Evolutionary conservation across 2,113 vertebrate species (phyloP).

Genomic region (Pseudorasbora parva): DNA sequence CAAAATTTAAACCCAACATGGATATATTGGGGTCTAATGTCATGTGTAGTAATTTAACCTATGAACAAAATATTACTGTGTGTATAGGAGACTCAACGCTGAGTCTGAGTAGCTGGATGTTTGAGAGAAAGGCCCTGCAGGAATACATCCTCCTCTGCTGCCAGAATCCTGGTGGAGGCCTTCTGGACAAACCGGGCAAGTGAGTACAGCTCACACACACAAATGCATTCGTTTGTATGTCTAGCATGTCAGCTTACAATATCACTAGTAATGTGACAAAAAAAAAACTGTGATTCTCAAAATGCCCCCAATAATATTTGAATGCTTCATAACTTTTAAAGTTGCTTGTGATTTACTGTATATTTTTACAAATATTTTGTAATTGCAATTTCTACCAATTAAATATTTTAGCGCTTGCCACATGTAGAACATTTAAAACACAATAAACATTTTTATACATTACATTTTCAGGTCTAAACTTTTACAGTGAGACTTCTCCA

Average conservation of each 20-base stretch:
- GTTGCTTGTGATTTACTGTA: background rate
- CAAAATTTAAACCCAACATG: background rate
- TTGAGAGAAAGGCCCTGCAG: slow-evolving; percentile 92
- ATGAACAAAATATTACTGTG: background rate
- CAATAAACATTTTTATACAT: too few species aligned
- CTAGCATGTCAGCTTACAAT: background rate
- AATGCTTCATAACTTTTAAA: background rate
- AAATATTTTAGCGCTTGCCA: background rate
- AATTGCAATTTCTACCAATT: background rate
- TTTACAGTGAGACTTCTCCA: background rate
- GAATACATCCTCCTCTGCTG: slow-evolving; percentile 98
- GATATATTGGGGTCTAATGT: background rate
- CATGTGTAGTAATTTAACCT: background rate
- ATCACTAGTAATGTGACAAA: background rate
- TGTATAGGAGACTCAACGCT: slow-evolving; percentile 84
- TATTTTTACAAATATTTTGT: background rate
- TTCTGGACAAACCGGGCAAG: slow-evolving; percentile 97
- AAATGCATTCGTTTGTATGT: too few species aligned
- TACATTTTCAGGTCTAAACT: background rate
- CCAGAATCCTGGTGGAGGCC: slow-evolving; percentile 90
- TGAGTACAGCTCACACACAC: slow-evolving; percentile 74
- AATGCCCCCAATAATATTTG: background rate
- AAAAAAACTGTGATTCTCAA: background rate
- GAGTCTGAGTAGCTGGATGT: slow-evolving; percentile 92
- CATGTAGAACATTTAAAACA: too few species aligned